phyloP scores from a whole-genome alignment of 2,888 invertebrate genomes.

The Chrysolina americana region DNA sequence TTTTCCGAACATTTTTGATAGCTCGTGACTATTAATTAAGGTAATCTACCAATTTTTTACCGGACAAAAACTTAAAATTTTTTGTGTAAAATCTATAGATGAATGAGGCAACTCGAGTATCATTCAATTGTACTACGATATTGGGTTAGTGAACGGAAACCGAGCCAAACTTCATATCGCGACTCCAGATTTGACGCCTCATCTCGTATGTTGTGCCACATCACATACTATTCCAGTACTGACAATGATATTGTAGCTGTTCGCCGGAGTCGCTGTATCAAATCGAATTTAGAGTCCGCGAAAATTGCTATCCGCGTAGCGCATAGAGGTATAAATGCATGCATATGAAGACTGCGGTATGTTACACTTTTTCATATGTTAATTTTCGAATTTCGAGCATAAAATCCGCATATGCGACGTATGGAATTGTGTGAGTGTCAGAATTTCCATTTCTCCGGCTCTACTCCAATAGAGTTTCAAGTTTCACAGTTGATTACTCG shows the following conservation, averaged over 20 bases:
- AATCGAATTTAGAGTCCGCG: slow-evolving; percentile 45
- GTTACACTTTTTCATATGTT: slow-evolving; percentile 33
- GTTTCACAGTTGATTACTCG: no score
- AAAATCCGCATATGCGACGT: not conserved
- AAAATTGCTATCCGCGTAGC: slow-evolving; percentile 49
- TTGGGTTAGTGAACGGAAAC: no score
- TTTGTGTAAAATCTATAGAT: no score
- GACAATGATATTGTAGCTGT: slow-evolving; percentile 18
- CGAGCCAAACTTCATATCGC: no score
- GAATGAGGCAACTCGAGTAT: no score
- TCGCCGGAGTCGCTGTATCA: slow-evolving; percentile 15
- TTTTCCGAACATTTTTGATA: no score
- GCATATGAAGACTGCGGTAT: slow-evolving; percentile 25
- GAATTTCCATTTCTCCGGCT: not conserved
- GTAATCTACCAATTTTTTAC: no score
- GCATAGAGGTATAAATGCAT: slow-evolving; percentile 20
- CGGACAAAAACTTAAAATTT: no score
- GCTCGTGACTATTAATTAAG: no score
- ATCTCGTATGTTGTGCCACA: not conserved
- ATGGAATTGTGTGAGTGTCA: not conserved
- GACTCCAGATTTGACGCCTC: not conserved
- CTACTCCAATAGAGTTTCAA: no score
- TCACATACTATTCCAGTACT: not conserved
- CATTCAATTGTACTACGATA: no score
- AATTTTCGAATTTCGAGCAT: slow-evolving; percentile 27